Conservation (phyloP, 2,888 invertebrate genomes). For the Seira musarum region DNA sequence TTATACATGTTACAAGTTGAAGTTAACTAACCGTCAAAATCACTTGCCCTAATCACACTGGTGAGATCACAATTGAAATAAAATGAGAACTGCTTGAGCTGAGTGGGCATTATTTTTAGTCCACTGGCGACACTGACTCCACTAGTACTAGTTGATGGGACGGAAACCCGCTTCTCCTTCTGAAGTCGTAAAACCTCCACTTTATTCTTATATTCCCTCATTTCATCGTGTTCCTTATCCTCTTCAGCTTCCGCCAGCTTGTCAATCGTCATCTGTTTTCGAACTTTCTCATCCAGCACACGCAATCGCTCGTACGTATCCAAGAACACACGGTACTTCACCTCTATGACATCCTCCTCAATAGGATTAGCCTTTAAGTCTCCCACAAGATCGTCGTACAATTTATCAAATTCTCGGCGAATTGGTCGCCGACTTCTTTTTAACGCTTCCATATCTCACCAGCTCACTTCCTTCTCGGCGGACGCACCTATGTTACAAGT, state of each 20-base stretch:
- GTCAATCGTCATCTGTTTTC: neutral
- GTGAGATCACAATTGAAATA: too few relatives aligned
- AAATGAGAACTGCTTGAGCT: too few relatives aligned
- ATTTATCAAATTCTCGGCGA: neutral
- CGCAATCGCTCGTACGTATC: neutral
- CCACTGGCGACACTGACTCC: too few relatives aligned
- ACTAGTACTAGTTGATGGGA: too few relatives aligned
- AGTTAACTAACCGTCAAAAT: too few relatives aligned
- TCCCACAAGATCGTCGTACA: neutral
- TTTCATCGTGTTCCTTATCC: slow-evolving; percentile 1
- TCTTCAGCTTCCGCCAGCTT: neutral
- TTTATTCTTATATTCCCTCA: neutral
- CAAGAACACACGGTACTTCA: neutral
- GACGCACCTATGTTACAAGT: too few relatives aligned
- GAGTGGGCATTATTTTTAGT: too few relatives aligned
- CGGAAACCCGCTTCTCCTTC: neutral
- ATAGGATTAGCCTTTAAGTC: neutral
- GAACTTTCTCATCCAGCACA: neutral
- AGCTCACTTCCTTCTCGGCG: too few relatives aligned
- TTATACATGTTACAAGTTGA: too few relatives aligned
- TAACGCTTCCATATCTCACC: neutral
- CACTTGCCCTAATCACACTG: too few relatives aligned
- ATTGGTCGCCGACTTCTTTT: neutral
- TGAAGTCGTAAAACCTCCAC: too few relatives aligned
- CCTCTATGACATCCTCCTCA: neutral